phyloP scores from a whole-genome alignment of 2,888 invertebrate genomes.

The Tipula helvola region DNA sequence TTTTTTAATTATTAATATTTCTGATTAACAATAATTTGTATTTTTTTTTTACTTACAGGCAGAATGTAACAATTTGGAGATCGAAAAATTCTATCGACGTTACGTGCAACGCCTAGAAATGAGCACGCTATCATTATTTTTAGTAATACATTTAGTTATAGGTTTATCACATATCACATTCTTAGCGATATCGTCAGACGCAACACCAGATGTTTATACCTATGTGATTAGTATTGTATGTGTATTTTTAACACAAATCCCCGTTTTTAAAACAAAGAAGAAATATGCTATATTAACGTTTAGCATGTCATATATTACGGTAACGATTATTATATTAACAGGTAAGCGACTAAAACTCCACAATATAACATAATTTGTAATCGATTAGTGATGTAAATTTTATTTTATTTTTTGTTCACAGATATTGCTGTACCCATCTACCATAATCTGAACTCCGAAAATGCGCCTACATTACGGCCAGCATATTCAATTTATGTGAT shows the following conservation, averaged over 20 bases:
- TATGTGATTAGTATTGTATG: constrained; percentile 27
- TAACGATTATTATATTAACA: constrained; percentile 41
- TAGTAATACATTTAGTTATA: constrained; percentile 53
- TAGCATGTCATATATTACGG: constrained; percentile 33
- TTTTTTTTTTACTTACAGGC: constrained; percentile 42
- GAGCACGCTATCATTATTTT: constrained; percentile 64
- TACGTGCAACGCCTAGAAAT: constrained; percentile 68
- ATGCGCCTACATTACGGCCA: constrained; percentile 42
- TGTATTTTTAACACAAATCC: constrained; percentile 30
- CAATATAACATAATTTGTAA: too few species aligned
- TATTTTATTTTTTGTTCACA: constrained; percentile 23
- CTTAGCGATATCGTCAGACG: constrained; percentile 8
- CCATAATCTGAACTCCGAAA: constrained; percentile 41
- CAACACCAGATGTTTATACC: constrained; percentile 29
- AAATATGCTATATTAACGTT: constrained; percentile 30
- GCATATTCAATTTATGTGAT: constrained; percentile 60
- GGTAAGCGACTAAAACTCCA: constrained; percentile 28
- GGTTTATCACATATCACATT: constrained; percentile 42
- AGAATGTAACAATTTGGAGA: constrained; percentile 59
- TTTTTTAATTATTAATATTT: neutral
- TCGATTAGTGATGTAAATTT: too few species aligned
- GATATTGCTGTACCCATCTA: constrained; percentile 55
- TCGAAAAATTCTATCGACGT: constrained; percentile 59
- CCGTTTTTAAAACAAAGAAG: constrained; percentile 32
- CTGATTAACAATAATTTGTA: neutral